phyloP scores from a whole-genome alignment of 2,113 vertebrate species.

The Ranitomeya variabilis region DNA sequence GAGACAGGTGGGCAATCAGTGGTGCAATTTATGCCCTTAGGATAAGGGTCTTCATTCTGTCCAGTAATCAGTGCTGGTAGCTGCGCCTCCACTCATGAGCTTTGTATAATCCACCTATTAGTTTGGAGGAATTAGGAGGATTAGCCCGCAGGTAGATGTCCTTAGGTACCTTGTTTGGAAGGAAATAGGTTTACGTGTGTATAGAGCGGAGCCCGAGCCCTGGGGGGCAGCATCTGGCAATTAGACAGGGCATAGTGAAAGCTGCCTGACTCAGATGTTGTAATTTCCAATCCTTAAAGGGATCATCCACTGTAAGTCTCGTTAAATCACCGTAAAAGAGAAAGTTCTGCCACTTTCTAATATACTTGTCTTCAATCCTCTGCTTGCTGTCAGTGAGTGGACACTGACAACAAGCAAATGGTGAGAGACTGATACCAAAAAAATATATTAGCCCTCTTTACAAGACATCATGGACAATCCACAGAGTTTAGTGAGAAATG shows the following conservation, averaged over 20 bases:
- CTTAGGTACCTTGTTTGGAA: not conserved
- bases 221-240: not conserved
- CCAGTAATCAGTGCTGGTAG: constrained; percentile 20
- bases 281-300: no score
- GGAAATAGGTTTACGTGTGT: not conserved
- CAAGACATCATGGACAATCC: not conserved
- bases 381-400: not conserved
- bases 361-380: not conserved
- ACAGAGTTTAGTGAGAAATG: not conserved
- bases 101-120: not conserved
- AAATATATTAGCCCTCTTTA: no score
- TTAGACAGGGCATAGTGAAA: no score
- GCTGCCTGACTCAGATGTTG: no score
- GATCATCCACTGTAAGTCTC: no score
- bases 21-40: no score
- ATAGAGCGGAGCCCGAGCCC: not conserved
- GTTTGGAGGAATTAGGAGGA: constrained; percentile 22
- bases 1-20: no score
- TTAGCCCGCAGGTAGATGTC: constrained; percentile 1
- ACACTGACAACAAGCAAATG: not conserved
- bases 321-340: no score
- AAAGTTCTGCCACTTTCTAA: not conserved
- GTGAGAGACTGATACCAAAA: no score
- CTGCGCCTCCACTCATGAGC: not conserved
- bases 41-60: not conserved